Percentiles rank a stretch among this genome's conserved stretches.
These are phyloP conservation scores for Didymodactylos carnosus DNA, from an alignment of 2,888 invertebrate genomes.

Conservation along the genomic window DNA sequence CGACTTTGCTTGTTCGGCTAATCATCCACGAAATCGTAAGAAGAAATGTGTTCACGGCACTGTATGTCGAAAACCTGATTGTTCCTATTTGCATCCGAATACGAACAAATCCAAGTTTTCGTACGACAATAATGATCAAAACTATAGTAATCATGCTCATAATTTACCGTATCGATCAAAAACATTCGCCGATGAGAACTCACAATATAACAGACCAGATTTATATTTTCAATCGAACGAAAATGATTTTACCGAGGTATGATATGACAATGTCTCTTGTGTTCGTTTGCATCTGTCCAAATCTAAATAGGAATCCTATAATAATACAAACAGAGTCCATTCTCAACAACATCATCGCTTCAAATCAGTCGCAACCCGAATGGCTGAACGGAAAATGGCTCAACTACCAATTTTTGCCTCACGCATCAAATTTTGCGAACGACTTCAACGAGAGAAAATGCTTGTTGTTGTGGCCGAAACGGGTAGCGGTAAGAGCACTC, in stretches of 20 bases:
- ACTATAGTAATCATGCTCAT: no score
- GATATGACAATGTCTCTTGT: background rate
- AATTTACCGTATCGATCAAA: no score
- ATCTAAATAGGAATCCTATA: background rate
- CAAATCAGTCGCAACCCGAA: background rate
- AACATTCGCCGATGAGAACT: background rate
- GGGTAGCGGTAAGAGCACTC: conserved; percentile 13
- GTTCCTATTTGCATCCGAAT: background rate
- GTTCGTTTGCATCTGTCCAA: no score
- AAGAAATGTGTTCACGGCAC: background rate
- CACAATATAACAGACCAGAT: background rate
- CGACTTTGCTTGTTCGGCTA: background rate
- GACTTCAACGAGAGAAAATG: conserved; percentile 59
- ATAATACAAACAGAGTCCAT: background rate
- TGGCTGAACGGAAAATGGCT: background rate
- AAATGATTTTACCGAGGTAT: background rate
- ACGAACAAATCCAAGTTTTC: no score
- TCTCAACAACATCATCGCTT: background rate
- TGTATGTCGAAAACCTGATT: background rate
- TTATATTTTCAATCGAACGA: background rate
- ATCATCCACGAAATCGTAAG: background rate
- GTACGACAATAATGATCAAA: no score
- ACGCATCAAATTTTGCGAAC: background rate
- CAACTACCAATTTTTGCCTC: background rate
- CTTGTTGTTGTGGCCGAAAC: conserved; percentile 69